Conservation (phyloP, 2,797 vertebrate species). For the Tinamus major region DNA sequence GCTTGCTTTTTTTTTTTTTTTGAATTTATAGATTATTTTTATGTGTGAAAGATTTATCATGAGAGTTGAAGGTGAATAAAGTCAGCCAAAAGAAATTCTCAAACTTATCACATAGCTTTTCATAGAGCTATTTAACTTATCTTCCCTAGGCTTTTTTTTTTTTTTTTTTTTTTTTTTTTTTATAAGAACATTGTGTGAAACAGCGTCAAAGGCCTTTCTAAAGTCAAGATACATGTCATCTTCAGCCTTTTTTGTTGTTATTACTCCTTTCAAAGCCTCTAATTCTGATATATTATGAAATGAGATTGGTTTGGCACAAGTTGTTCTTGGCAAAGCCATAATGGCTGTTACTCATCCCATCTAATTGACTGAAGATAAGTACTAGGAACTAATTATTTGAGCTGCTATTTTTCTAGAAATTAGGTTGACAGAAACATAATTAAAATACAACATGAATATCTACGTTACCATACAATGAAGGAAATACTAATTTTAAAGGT, state of each 20-base stretch:
- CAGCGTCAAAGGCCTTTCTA: too few species aligned
- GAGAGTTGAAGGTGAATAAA: constrained; percentile 67
- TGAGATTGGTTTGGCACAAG: too few species aligned
- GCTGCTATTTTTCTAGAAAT: too few species aligned
- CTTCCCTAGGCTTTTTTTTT: background rate
- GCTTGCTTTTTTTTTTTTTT: background rate
- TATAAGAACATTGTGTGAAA: background rate
- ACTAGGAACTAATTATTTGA: too few species aligned
- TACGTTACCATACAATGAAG: background rate
- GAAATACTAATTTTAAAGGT: background rate
- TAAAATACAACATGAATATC: background rate
- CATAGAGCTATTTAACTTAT: background rate
- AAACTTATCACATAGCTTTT: constrained; percentile 3
- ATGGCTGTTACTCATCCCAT: too few species aligned
- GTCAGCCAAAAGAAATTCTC: constrained; percentile 58
- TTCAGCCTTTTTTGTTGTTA: too few species aligned
- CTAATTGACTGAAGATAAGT: too few species aligned
- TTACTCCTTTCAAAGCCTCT: background rate
- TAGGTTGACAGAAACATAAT: too few species aligned
- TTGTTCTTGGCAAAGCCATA: too few species aligned
- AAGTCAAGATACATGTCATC: background rate
- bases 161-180: background rate
- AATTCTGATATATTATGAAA: too few species aligned
- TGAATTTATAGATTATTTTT: constrained; percentile 65
- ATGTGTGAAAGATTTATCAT: constrained; percentile 46